These are phyloP conservation scores for Hippopotamyrus pictus DNA, from an alignment of 2,797 vertebrate species.

Conservation along the genomic window DNA sequence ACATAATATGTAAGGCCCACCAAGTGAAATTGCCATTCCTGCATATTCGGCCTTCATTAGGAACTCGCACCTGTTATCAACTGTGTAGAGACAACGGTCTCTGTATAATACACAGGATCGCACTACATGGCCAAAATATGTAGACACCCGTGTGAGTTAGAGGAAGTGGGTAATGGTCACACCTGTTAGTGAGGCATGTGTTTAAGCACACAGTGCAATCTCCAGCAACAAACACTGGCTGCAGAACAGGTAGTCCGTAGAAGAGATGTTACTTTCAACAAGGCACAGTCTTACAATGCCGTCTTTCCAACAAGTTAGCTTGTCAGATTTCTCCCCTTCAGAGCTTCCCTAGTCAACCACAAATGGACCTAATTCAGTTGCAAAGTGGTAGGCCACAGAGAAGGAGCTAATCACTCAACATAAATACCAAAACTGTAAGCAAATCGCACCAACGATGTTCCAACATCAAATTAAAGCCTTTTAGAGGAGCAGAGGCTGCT, in stretches of 20 bases:
- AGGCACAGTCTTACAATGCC: background rate
- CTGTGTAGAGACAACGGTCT: background rate
- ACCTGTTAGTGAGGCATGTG: background rate
- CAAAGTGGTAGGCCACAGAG: background rate
- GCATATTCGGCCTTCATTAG: conserved; percentile 38
- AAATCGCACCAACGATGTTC: background rate
- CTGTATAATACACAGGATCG: background rate
- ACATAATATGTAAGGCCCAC: background rate
- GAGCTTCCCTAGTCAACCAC: background rate
- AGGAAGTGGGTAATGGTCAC: background rate
- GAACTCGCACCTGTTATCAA: conserved; percentile 54
- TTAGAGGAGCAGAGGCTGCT: background rate
- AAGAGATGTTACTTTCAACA: background rate
- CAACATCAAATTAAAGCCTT: background rate
- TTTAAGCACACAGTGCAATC: background rate
- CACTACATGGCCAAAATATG: background rate
- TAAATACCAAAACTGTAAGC: background rate
- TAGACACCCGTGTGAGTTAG: background rate
- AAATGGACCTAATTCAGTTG: background rate
- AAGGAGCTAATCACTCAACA: background rate
- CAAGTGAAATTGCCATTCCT: background rate
- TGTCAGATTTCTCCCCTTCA: background rate
- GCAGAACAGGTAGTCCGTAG: background rate
- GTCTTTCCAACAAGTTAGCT: background rate
- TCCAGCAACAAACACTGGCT: background rate